Percentiles rank a stretch among this genome's conserved stretches.
Evolutionary conservation across 2,888 invertebrate genomes (phyloP).

Genomic region (Pachycephus smyrnensis): DNA sequence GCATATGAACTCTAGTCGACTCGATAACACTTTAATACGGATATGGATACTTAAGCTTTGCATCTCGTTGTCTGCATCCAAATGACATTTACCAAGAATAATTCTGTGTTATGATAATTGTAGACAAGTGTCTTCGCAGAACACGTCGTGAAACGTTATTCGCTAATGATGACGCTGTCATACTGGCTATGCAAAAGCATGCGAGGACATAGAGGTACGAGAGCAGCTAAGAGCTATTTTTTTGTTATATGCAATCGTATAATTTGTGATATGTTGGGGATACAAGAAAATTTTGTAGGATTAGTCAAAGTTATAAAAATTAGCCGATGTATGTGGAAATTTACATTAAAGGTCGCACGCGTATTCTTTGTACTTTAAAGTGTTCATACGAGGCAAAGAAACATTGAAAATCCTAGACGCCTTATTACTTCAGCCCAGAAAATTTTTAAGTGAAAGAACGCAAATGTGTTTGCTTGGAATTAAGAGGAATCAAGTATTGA

Average conservation of each 20-base stretch:
- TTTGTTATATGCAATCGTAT: neutral
- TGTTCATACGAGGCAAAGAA: neutral
- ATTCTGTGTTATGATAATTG: slow-evolving; percentile 58
- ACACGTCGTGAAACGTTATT: slow-evolving; percentile 33
- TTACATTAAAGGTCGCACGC: neutral
- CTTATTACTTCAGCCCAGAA: neutral
- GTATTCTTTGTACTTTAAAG: neutral
- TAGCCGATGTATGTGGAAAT: neutral
- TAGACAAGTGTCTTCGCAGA: slow-evolving; percentile 54
- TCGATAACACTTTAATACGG: neutral
- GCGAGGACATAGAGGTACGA: neutral
- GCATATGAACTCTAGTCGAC: neutral
- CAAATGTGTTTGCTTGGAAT: neutral
- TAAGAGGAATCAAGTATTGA: neutral
- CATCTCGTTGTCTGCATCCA: slow-evolving; percentile 40
- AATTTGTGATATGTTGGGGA: neutral
- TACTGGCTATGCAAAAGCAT: neutral
- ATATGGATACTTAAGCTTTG: neutral
- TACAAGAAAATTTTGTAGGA: neutral
- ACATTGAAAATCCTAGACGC: neutral
- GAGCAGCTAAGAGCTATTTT: neutral
- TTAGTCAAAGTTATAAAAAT: neutral
- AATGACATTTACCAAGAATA: slow-evolving; percentile 53
- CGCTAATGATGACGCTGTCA: slow-evolving; percentile 18
- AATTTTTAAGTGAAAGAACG: neutral